Percentiles rank a stretch among this genome's conserved stretches.
Evolutionary conservation across 2,113 vertebrate species (phyloP).

Genomic region (Oryzias javanicus): DNA sequence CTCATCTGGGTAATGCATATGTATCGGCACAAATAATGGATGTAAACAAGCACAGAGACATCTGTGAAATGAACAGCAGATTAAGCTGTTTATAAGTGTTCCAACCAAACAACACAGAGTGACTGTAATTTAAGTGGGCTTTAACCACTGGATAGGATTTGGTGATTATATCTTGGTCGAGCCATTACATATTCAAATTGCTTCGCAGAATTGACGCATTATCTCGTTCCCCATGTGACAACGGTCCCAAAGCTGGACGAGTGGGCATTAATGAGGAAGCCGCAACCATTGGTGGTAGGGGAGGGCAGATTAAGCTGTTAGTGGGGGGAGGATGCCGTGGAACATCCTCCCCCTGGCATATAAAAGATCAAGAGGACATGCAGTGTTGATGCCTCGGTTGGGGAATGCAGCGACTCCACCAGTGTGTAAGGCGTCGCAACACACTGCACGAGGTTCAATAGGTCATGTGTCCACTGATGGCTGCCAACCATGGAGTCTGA

Average conservation of each 20-base stretch:
- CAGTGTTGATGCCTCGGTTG: constrained; percentile 39
- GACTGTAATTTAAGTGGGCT: constrained; percentile 63
- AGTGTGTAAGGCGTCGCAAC: constrained; percentile 7
- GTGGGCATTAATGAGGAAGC: constrained; percentile 78
- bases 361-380: constrained; percentile 34
- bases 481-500: constrained; percentile 43
- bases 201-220: constrained; percentile 61
- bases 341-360: constrained; percentile 60
- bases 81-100: constrained; percentile 30
- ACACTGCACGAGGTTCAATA: constrained; percentile 27
- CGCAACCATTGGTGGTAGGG: constrained; percentile 61
- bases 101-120: constrained; percentile 56
- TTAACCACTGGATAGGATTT: constrained; percentile 71
- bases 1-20: neutral
- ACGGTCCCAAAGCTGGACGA: constrained; percentile 63
- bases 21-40: constrained; percentile 18
- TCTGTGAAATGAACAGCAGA: constrained; percentile 22
- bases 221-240: constrained; percentile 63
- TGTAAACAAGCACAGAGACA: constrained; percentile 29
- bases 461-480: constrained; percentile 45
- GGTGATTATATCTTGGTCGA: constrained; percentile 71
- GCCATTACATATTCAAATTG: constrained; percentile 79
- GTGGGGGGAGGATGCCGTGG: constrained; percentile 66
- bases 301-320: constrained; percentile 76
- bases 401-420: constrained; percentile 1